Evolutionary conservation across 2,113 vertebrate genomes (phyloP).

Genomic region (Psilopsiagon aurifrons): DNA sequence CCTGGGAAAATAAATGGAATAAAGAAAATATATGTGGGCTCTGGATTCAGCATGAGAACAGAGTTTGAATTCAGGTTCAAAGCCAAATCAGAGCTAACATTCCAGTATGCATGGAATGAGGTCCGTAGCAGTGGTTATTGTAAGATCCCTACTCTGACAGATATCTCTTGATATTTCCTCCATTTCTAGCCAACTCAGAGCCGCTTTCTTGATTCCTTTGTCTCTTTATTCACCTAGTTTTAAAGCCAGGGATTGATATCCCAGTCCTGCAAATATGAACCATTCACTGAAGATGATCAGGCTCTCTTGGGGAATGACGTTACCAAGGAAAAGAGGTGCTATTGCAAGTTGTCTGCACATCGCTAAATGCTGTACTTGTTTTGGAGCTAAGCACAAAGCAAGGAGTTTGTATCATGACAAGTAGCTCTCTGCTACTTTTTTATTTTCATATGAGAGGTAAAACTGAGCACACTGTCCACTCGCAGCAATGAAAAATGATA

Average conservation of each 20-base stretch:
- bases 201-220: not conserved
- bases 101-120: slow-evolving; percentile 36
- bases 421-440: not conserved
- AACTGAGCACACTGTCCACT: not conserved
- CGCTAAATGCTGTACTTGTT: not conserved
- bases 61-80: not conserved
- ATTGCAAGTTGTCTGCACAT: not conserved
- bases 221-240: not conserved
- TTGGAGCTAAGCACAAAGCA: not conserved
- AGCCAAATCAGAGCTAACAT: slow-evolving; percentile 14
- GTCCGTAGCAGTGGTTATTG: not conserved
- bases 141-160: not conserved
- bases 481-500: not conserved
- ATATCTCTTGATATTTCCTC: not conserved
- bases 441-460: not conserved
- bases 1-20: slow-evolving; percentile 47
- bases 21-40: slow-evolving; percentile 24
- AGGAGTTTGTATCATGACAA: not conserved
- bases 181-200: not conserved
- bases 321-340: not conserved
- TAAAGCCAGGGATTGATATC: not conserved
- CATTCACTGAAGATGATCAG: not conserved
- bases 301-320: not conserved
- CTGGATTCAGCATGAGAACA: slow-evolving; percentile 27
- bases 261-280: not conserved